Evolutionary conservation across 1,140 invertebrate species (phyloP).

Genomic region (Nebria ingens): DNA sequence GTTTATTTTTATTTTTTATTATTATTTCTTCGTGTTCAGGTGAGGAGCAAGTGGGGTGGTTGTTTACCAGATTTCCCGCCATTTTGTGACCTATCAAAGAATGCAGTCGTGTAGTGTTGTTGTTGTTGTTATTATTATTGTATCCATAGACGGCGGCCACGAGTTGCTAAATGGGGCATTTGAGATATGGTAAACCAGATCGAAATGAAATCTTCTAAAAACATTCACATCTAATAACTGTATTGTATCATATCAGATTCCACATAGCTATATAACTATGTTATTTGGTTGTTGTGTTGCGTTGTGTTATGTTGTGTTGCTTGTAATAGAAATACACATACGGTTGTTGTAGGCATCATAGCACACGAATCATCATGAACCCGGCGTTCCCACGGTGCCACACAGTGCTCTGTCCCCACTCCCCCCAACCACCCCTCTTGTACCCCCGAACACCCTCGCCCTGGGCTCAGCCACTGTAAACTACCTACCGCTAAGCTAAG

Average conservation of each 20-base stretch:
- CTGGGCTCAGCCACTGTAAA: neutral
- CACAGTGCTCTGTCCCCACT: neutral
- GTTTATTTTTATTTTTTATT: too few relatives aligned
- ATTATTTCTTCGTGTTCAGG: too few relatives aligned
- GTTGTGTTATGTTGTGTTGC: too few relatives aligned
- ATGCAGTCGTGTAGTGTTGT: neutral
- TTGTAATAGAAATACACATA: too few relatives aligned
- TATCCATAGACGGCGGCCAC: neutral
- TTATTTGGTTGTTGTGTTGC: neutral
- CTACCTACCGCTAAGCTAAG: slow-evolving; percentile 6
- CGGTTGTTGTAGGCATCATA: too few relatives aligned
- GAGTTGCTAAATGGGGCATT: neutral
- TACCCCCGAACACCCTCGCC: neutral
- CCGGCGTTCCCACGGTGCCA: neutral
- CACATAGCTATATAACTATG: neutral
- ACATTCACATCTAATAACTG: neutral
- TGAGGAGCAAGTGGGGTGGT: too few relatives aligned
- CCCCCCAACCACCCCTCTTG: neutral
- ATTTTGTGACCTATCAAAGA: slow-evolving; percentile 8
- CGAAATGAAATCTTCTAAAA: neutral
- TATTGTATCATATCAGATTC: neutral
- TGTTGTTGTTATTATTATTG: neutral
- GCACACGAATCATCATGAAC: neutral
- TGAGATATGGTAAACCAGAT: neutral
- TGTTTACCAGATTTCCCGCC: neutral